phyloP scores from a whole-genome alignment of 2,797 vertebrate species.

The Hyperoplus lanceolatus region DNA sequence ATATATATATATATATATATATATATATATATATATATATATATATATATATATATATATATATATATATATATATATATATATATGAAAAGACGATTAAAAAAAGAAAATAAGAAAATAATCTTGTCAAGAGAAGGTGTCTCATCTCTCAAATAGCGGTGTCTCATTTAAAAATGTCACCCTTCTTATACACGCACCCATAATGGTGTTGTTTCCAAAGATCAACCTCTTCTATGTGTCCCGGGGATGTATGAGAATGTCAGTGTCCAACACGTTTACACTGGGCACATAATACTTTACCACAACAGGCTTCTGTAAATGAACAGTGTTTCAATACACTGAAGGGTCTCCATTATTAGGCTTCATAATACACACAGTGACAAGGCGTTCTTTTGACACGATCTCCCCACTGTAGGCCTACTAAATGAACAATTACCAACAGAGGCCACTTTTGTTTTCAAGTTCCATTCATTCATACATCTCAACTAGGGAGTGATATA shows the following conservation, averaged over 20 bases:
- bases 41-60: too few relatives aligned
- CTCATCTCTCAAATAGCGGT: not conserved
- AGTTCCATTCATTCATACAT: slow-evolving; percentile 28
- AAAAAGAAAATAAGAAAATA: not conserved
- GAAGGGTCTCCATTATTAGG: slow-evolving; percentile 13
- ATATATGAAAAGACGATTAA: too few relatives aligned
- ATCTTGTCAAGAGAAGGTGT: not conserved
- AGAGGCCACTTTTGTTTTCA: slow-evolving; percentile 25
- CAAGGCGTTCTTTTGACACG: slow-evolving; percentile 19
- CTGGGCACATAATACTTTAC: not conserved
- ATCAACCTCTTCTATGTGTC: not conserved
- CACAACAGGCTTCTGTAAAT: not conserved
- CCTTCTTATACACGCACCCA: not conserved
- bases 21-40: too few relatives aligned
- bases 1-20: too few relatives aligned
- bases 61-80: too few relatives aligned
- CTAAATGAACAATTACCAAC: slow-evolving; percentile 22
- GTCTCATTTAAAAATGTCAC: not conserved
- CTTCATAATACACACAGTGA: slow-evolving; percentile 22
- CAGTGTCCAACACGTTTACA: not conserved
- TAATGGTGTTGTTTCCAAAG: not conserved
- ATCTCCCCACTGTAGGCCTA: slow-evolving; percentile 31
- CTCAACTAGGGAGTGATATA: not conserved
- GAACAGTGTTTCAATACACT: slow-evolving; percentile 15
- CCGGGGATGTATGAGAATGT: not conserved